Percentiles rank a stretch among this genome's conserved stretches.
These are phyloP conservation scores for Xenopus petersii DNA, from an alignment of 2,797 vertebrate genomes.

Conservation along the genomic window DNA sequence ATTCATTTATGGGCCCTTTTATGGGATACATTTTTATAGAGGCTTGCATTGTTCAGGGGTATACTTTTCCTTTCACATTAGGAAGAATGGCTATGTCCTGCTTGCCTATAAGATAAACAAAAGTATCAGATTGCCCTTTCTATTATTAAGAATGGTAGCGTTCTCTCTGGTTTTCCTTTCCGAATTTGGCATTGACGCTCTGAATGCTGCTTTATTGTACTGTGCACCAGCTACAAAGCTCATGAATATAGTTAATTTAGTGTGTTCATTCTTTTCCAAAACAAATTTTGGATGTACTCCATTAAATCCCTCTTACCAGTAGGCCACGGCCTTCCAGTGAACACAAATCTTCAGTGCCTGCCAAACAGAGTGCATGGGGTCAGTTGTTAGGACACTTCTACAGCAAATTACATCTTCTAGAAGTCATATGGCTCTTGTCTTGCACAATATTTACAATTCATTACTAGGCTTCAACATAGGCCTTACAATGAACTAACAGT, in stretches of 20 bases:
- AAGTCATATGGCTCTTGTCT: constrained; percentile 32
- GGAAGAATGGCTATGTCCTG: no score
- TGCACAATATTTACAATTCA: constrained; percentile 36
- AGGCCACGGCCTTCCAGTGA: constrained; percentile 26
- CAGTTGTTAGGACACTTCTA: constrained; percentile 30
- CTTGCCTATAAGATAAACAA: no score
- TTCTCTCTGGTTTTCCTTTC: background rate
- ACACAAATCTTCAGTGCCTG: constrained; percentile 14
- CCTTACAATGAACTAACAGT: constrained; percentile 4
- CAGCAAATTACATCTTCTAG: constrained; percentile 28
- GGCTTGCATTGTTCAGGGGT: no score
- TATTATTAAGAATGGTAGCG: background rate
- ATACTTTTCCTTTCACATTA: no score
- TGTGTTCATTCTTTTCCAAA: constrained; percentile 23
- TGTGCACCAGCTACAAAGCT: constrained; percentile 10
- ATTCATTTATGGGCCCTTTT: no score
- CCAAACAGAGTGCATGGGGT: constrained; percentile 23
- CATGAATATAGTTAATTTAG: constrained; percentile 24
- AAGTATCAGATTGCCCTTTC: background rate
- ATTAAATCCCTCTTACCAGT: constrained; percentile 27
- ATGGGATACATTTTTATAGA: no score
- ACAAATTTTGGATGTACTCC: constrained; percentile 36
- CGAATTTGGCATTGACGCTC: background rate
- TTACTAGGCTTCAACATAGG: constrained; percentile 24
- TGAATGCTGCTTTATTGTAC: constrained; percentile 1